These are phyloP conservation scores for Acronicta psi DNA, from an alignment of 2,888 invertebrate genomes.

Conservation along the genomic window DNA sequence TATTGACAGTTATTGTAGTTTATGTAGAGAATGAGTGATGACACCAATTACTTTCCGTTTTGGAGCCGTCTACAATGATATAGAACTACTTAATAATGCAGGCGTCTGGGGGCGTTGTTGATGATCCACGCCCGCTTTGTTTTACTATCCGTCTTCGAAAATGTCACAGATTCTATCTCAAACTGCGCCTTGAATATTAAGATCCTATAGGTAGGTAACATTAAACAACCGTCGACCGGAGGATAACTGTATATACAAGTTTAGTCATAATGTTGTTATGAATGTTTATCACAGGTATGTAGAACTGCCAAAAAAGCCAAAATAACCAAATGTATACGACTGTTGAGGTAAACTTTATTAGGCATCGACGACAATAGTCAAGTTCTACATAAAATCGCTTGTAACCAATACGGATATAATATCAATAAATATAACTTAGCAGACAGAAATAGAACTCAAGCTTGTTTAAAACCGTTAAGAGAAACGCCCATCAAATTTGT, in stretches of 20 bases:
- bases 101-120: conserved; percentile 54
- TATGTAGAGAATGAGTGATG: conserved; percentile 23
- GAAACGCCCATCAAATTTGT: conserved; percentile 34
- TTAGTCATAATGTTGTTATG: conserved; percentile 69
- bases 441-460: conserved; percentile 26
- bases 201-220: conserved; percentile 65
- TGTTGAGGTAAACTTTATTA: conserved; percentile 5
- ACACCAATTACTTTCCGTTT: conserved; percentile 33
- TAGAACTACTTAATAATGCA: conserved; percentile 35
- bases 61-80: conserved; percentile 32
- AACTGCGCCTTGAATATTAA: conserved; percentile 72
- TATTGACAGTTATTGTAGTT: conserved; percentile 2
- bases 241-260: conserved; percentile 80
- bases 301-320: conserved; percentile 56
- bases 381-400: conserved; percentile 24
- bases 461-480: conserved; percentile 33
- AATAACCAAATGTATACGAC: conserved; percentile 15
- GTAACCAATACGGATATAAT: conserved; percentile 13
- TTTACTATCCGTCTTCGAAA: conserved; percentile 56
- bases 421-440: conserved; percentile 28
- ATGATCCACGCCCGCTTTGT: conserved; percentile 39
- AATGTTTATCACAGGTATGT: conserved; percentile 57
- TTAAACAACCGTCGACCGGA: conserved; percentile 70
- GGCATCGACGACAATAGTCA: conserved; percentile 5
- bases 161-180: conserved; percentile 68